phyloP scores from a whole-genome alignment of 2,797 vertebrate species.

The Pangasius larnaudii region DNA sequence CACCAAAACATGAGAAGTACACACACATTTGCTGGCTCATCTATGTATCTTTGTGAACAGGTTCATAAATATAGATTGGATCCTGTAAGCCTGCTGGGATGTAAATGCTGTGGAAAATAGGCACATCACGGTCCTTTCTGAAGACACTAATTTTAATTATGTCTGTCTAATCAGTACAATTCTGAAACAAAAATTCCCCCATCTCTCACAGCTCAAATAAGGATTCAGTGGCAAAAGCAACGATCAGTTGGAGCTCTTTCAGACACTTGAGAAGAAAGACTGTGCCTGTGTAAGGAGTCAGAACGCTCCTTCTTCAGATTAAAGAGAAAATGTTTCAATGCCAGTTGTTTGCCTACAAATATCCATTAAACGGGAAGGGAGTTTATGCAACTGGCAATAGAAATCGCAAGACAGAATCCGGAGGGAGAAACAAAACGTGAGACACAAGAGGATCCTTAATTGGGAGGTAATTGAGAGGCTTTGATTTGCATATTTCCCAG shows the following conservation, averaged over 20 bases:
- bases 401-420: slow-evolving; percentile 34
- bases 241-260: slow-evolving; percentile 44
- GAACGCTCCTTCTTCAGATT: slow-evolving; percentile 13
- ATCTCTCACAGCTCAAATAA: slow-evolving; percentile 25
- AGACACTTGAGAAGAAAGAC: slow-evolving; percentile 49
- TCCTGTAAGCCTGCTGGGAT: slow-evolving; percentile 53
- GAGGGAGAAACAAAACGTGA: slow-evolving; percentile 42
- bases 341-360: slow-evolving; percentile 49
- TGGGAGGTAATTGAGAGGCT: slow-evolving; percentile 57
- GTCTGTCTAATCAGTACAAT: slow-evolving; percentile 49
- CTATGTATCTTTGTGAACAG: slow-evolving; percentile 52
- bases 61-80: slow-evolving; percentile 65
- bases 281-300: slow-evolving; percentile 14
- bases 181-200: slow-evolving; percentile 21
- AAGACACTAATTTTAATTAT: slow-evolving; percentile 42
- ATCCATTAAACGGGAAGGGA: slow-evolving; percentile 50
- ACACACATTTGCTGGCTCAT: slow-evolving; percentile 41
- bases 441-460: slow-evolving; percentile 52
- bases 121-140: slow-evolving; percentile 22
- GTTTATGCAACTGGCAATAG: slow-evolving; percentile 51
- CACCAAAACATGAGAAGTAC: slow-evolving; percentile 26
- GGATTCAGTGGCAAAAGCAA: slow-evolving; percentile 43
- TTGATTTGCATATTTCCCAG: slow-evolving; percentile 61
- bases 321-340: slow-evolving; percentile 17
- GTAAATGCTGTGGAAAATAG: slow-evolving; percentile 49